These are phyloP conservation scores for Cheilosia pagana DNA, from an alignment of 2,888 invertebrate species.

Conservation along the genomic window DNA sequence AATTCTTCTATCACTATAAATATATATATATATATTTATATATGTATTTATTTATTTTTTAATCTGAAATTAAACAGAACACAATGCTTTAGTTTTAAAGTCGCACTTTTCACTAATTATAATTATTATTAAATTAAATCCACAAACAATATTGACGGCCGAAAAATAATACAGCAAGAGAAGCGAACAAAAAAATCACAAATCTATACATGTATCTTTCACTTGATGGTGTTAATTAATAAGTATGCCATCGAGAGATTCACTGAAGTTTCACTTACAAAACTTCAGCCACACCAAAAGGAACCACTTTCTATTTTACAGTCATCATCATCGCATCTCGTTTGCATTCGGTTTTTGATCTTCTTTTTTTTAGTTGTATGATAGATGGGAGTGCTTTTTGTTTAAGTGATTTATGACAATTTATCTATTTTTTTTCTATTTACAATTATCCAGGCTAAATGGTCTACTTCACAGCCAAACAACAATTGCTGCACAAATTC, in stretches of 20 bases:
- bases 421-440: slow-evolving; percentile 11
- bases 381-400: not conserved
- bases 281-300: slow-evolving; percentile 74
- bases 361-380: not conserved
- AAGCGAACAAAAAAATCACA: slow-evolving; percentile 15
- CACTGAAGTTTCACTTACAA: slow-evolving; percentile 74
- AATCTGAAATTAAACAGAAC: slow-evolving; percentile 64
- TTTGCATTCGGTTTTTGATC: slow-evolving; percentile 37
- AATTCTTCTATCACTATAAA: slow-evolving; percentile 24
- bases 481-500: slow-evolving; percentile 30
- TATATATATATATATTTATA: slow-evolving; percentile 17
- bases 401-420: slow-evolving; percentile 33
- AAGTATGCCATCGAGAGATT: slow-evolving; percentile 74
- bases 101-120: slow-evolving; percentile 18
- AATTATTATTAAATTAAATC: not conserved
- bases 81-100: slow-evolving; percentile 40
- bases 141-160: slow-evolving; percentile 23
- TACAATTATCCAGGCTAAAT: slow-evolving; percentile 38
- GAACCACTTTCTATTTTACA: slow-evolving; percentile 83
- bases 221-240: slow-evolving; percentile 71
- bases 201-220: slow-evolving; percentile 39
- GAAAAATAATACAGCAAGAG: too few relatives aligned
- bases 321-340: slow-evolving; percentile 70
- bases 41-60: slow-evolving; percentile 34
- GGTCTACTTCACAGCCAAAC: slow-evolving; percentile 33